phyloP scores from a whole-genome alignment of 2,113 vertebrate species.

The Melanocharis versteri region DNA sequence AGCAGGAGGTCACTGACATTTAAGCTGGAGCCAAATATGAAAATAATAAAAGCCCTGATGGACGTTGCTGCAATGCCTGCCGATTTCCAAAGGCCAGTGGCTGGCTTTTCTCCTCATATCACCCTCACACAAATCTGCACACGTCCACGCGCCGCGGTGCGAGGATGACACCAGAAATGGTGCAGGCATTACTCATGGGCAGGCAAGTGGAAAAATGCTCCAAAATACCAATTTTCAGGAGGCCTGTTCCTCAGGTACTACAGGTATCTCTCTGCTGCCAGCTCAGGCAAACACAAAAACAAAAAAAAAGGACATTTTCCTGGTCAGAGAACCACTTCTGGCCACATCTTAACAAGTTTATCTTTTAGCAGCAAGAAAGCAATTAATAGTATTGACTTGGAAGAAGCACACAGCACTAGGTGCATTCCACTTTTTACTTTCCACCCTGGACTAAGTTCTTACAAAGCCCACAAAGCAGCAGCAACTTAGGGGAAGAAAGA shows the following conservation, averaged over 20 bases:
- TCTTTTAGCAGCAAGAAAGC: background rate
- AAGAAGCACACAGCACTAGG: background rate
- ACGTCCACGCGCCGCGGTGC: rapidly evolving
- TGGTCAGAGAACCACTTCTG: background rate
- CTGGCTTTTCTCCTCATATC: background rate
- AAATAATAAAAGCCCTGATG: background rate
- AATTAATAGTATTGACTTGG: background rate
- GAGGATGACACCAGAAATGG: background rate
- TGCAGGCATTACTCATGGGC: background rate
- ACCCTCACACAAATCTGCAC: background rate
- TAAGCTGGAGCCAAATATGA: background rate
- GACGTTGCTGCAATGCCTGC: background rate
- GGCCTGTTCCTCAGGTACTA: background rate
- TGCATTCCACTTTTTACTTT: background rate
- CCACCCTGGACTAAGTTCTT: background rate
- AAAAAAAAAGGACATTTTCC: background rate
- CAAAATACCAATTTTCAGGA: background rate
- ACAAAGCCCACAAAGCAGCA: background rate
- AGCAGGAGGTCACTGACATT: background rate
- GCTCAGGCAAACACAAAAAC: background rate
- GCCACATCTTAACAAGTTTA: background rate
- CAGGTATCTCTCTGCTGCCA: background rate
- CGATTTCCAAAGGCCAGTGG: background rate
- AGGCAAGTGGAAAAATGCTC: background rate
- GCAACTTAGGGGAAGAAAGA: background rate